Conservation (phyloP, 30 jellyfish, hydroid and myxozoan genomes). For the Aurelia sp. region DNA sequence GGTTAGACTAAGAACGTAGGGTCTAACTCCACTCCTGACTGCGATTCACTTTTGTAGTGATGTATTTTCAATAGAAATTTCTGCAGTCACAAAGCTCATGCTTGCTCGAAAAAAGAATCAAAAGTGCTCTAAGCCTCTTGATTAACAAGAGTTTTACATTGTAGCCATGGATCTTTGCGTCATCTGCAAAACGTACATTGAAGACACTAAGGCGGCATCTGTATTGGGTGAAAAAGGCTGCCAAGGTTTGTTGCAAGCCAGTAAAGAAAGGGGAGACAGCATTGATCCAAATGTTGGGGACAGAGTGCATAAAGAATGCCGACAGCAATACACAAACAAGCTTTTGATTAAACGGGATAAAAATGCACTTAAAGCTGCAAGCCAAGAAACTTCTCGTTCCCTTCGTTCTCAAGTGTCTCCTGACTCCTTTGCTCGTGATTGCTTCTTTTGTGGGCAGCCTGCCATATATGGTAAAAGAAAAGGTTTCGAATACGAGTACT, state of each 20-base stretch:
- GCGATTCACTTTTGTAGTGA: no score
- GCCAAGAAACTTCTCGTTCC: constrained; percentile 4
- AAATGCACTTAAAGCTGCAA: constrained; percentile 12
- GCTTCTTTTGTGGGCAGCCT: constrained; percentile 38
- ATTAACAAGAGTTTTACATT: not conserved
- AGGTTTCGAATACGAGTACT: constrained; percentile 39
- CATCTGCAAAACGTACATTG: constrained; percentile 45
- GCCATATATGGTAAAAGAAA: constrained; percentile 47
- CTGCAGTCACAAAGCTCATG: no score
- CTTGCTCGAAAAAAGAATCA: no score
- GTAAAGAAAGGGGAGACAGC: constrained; percentile 28
- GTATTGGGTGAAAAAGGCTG: constrained; percentile 48
- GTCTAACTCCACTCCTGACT: no score
- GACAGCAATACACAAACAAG: constrained; percentile 15
- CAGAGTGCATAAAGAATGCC: constrained; percentile 10
- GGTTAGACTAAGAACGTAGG: no score
- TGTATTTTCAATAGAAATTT: no score
- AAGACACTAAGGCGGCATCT: constrained; percentile 23
- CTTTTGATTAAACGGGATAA: constrained; percentile 15
- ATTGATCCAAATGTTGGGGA: constrained; percentile 18
- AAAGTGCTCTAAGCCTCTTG: no score
- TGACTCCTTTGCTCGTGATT: not conserved
- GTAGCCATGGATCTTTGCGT: constrained; percentile 40
- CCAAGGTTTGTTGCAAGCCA: constrained; percentile 39
- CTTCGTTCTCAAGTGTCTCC: constrained; percentile 9